Conservation (phyloP, 1,140 invertebrate species). For the Eciton burchellii region DNA sequence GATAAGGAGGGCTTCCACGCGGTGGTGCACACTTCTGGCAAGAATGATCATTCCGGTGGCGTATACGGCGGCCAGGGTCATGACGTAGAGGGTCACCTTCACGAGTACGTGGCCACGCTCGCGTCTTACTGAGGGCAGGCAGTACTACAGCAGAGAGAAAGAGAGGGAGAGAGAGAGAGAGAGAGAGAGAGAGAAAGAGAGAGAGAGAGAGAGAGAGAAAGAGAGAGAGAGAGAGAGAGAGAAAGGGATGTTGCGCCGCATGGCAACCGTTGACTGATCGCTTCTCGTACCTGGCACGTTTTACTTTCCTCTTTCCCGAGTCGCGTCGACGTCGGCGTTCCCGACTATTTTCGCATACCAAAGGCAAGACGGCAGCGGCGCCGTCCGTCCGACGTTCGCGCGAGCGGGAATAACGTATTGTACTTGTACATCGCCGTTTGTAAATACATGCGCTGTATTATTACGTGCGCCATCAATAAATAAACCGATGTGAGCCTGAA, state of each 20-base stretch:
- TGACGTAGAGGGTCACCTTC: constrained; percentile 35
- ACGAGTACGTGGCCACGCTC: constrained; percentile 50
- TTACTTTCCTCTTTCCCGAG: neutral
- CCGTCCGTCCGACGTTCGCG: constrained; percentile 20
- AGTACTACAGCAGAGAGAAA: too few relatives aligned
- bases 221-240: neutral
- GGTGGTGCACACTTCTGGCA: constrained; percentile 89
- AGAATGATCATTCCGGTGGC: constrained; percentile 81
- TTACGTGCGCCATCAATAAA: constrained; percentile 34
- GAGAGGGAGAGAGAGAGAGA: neutral
- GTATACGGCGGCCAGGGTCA: constrained; percentile 69
- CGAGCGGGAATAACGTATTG: constrained; percentile 6
- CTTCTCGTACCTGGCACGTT: constrained; percentile 52
- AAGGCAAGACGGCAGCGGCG: constrained; percentile 54
- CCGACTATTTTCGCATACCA: constrained; percentile 36
- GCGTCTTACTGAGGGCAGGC: too few relatives aligned
- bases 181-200: neutral
- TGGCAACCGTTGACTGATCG: constrained; percentile 4
- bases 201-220: neutral
- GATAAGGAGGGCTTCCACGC: constrained; percentile 86
- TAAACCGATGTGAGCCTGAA: constrained; percentile 30
- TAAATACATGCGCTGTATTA: constrained; percentile 51
- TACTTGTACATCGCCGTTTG: constrained; percentile 8
- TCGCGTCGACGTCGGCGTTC: constrained; percentile 28
- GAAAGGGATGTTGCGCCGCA: neutral